Conservation (phyloP, 2,113 vertebrate species). For the Hippocampus guttulatus region DNA sequence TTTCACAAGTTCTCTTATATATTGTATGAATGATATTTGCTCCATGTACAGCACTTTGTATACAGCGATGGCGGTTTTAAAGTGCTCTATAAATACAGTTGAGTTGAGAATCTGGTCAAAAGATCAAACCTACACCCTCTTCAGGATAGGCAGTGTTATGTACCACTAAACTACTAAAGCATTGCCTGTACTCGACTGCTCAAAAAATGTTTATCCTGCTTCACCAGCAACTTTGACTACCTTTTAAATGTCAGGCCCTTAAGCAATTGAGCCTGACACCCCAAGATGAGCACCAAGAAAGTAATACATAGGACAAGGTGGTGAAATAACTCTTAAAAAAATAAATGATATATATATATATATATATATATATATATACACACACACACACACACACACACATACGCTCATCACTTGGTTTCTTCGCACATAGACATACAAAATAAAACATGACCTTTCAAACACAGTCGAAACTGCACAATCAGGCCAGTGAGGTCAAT, state of each 20-base stretch:
- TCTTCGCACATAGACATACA: constrained; percentile 57
- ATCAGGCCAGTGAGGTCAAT: constrained; percentile 9
- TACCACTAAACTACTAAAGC: too few relatives aligned
- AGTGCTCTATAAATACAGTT: too few relatives aligned
- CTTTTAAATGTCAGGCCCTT: neutral
- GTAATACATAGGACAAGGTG: constrained; percentile 12
- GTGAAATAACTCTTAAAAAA: constrained; percentile 50
- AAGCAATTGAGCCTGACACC: neutral
- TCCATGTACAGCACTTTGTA: too few relatives aligned
- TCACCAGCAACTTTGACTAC: neutral
- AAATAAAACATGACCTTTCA: constrained; percentile 32
- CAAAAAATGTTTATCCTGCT: neutral
- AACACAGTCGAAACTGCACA: constrained; percentile 27
- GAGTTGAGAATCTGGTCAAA: too few relatives aligned
- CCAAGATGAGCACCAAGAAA: constrained; percentile 11
- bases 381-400: too few relatives aligned
- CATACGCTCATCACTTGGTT: constrained; percentile 57
- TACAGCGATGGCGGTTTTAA: too few relatives aligned
- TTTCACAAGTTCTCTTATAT: too few relatives aligned
- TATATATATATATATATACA: constrained; percentile 46
- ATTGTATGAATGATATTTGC: too few relatives aligned
- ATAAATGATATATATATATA: constrained; percentile 41
- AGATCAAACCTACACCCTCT: too few relatives aligned
- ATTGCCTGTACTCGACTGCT: neutral
- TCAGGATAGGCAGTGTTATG: too few relatives aligned